Evolutionary conservation across 2,888 invertebrate species (phyloP).

Genomic region (Matsumyia berberina): DNA sequence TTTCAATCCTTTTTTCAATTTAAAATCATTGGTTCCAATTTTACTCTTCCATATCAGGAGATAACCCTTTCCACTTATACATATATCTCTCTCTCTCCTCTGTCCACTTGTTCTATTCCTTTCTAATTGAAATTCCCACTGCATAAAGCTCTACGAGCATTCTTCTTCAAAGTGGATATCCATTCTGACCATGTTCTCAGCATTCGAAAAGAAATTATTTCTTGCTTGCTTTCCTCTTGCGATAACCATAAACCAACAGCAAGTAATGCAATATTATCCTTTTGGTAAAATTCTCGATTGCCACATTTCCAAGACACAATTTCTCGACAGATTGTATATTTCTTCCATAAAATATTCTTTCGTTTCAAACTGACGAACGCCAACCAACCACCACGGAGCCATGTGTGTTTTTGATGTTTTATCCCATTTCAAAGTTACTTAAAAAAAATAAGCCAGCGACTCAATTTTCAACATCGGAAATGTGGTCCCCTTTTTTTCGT

Average conservation of each 20-base stretch:
- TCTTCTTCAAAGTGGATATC: slow-evolving; percentile 40
- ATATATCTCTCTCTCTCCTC: background rate
- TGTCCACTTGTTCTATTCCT: background rate
- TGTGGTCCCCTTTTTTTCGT: slow-evolving; percentile 1
- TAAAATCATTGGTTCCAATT: background rate
- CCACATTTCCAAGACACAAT: slow-evolving; percentile 29
- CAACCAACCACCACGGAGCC: no score
- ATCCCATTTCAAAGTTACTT: slow-evolving; percentile 42
- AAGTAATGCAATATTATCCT: slow-evolving; percentile 21
- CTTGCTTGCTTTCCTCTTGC: background rate
- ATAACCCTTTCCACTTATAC: background rate
- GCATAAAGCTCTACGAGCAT: slow-evolving; percentile 23
- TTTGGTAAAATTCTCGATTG: slow-evolving; percentile 19
- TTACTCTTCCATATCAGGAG: background rate
- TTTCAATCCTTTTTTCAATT: background rate
- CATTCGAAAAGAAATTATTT: background rate
- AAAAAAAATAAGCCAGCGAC: background rate
- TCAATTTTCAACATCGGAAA: slow-evolving; percentile 25
- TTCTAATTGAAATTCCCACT: slow-evolving; percentile 30
- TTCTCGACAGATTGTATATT: slow-evolving; percentile 21
- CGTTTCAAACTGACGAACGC: background rate
- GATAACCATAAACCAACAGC: background rate
- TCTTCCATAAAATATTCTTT: slow-evolving; percentile 20
- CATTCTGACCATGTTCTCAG: slow-evolving; percentile 15
- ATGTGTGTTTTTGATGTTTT: slow-evolving; percentile 53